A percentile compares a stretch with the other conserved stretches of the same genome.
These are phyloP conservation scores for Ammospiza caudacuta DNA, from an alignment of 2,113 vertebrate species.

Conservation along the genomic window DNA sequence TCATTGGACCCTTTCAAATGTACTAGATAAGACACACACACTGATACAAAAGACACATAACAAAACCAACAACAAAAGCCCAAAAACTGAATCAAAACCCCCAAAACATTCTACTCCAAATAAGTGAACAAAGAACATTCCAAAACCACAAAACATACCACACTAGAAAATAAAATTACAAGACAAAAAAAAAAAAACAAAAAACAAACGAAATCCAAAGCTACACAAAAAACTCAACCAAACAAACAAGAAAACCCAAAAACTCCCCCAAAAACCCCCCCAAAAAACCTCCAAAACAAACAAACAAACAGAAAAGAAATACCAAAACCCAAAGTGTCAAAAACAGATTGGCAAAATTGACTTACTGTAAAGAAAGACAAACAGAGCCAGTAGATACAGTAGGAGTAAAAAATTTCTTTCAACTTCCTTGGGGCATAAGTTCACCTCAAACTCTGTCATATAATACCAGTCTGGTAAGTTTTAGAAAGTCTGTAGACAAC, in stretches of 20 bases:
- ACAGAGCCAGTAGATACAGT: background rate
- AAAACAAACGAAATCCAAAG: background rate
- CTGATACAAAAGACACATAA: background rate
- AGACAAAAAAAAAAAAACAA: background rate
- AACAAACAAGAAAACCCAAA: background rate
- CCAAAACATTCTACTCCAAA: background rate
- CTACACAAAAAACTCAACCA: background rate
- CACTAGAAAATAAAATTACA: background rate
- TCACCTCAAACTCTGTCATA: background rate
- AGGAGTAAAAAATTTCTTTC: background rate
- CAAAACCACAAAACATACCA: background rate
- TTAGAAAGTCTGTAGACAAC: background rate
- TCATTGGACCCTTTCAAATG: background rate
- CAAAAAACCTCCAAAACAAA: background rate
- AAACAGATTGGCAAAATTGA: background rate
- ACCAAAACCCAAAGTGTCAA: background rate
- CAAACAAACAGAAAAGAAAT: background rate
- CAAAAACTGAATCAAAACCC: fast-evolving
- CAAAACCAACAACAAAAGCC: background rate
- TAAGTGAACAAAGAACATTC: background rate
- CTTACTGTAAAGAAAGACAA: background rate
- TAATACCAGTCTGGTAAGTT: background rate
- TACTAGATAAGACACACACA: background rate
- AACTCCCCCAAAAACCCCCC: background rate
- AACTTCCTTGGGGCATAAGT: background rate